Percentiles rank a stretch among this genome's conserved stretches.
These are phyloP conservation scores for Micromussa lordhowensis DNA, from an alignment of 92 coral and sea anemone species.

Conservation along the genomic window DNA sequence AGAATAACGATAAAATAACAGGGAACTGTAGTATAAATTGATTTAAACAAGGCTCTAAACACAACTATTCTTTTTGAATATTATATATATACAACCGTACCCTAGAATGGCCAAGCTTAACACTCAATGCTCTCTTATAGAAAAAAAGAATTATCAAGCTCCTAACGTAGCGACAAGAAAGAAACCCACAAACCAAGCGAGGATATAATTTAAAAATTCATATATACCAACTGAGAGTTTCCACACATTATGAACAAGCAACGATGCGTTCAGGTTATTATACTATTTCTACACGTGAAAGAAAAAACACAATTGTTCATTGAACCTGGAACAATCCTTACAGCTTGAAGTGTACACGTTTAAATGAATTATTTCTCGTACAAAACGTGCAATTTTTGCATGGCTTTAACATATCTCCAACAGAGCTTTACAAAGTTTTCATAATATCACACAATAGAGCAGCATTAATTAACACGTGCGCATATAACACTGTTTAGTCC, in stretches of 20 bases:
- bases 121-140: neutral
- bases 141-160: neutral
- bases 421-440: neutral
- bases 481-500: too few species aligned
- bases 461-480: neutral
- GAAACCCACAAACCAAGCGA: neutral
- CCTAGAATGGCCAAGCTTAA: too few species aligned
- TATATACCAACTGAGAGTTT: neutral
- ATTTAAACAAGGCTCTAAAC: neutral
- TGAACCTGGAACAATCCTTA: neutral
- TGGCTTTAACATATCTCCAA: slow-evolving; percentile 1
- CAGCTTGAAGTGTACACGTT: neutral
- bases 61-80: neutral
- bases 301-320: neutral
- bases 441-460: neutral
- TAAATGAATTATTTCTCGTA: neutral
- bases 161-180: neutral
- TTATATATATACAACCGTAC: too few species aligned
- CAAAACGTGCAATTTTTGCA: slow-evolving; percentile 3
- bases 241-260: neutral
- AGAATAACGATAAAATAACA: neutral
- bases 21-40: neutral
- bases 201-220: neutral
- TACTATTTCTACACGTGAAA: neutral
- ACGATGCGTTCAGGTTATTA: neutral